Percentiles rank a stretch among this genome's conserved stretches.
Evolutionary conservation across 1,140 invertebrate genomes (phyloP).

Genomic region (Rhopalosiphum maidis): DNA sequence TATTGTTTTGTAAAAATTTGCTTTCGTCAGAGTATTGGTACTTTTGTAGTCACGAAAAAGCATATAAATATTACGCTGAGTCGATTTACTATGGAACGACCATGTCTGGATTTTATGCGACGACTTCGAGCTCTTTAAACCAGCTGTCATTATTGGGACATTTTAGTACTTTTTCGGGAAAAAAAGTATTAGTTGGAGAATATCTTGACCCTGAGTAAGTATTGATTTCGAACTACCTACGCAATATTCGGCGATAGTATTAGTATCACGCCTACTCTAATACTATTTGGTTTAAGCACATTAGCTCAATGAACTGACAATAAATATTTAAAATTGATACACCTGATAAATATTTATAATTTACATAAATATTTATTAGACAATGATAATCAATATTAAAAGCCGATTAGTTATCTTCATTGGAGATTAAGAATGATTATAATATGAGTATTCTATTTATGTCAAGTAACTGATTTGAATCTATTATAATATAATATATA

Average conservation of each 20-base stretch:
- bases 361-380: background rate
- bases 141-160: background rate
- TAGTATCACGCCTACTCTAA: background rate
- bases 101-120: constrained; percentile 28
- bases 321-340: background rate
- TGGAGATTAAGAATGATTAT: background rate
- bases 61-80: background rate
- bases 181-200: background rate
- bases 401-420: background rate
- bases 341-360: background rate
- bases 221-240: background rate
- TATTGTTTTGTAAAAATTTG: background rate
- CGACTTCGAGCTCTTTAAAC: background rate
- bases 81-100: background rate
- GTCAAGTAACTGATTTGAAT: no score
- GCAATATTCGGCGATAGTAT: background rate
- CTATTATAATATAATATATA: no score
- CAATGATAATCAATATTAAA: background rate
- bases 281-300: background rate
- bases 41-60: background rate
- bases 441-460: background rate
- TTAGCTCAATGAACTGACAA: background rate
- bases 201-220: constrained; percentile 15
- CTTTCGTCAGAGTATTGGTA: background rate
- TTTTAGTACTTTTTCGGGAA: background rate